phyloP scores from a whole-genome alignment of 2,797 vertebrate genomes.

The Paedocypris micromegethes region DNA sequence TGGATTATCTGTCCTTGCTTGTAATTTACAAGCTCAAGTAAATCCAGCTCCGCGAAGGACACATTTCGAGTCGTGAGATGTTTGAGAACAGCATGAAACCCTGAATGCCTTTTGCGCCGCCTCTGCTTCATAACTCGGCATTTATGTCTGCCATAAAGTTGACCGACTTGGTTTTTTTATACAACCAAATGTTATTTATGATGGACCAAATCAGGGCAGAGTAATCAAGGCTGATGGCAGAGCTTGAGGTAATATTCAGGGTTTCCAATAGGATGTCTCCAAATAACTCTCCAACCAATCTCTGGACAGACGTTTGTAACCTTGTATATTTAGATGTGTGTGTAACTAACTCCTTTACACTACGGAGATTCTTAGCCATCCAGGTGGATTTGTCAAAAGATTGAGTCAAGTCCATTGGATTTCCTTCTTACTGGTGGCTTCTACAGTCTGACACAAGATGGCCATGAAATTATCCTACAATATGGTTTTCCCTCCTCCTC shows the following conservation, averaged over 20 bases:
- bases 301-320: too few species aligned
- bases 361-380: too few species aligned
- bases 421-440: too few species aligned
- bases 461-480: too few species aligned
- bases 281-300: not conserved
- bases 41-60: slow-evolving; percentile 41
- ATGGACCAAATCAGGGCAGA: slow-evolving; percentile 19
- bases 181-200: slow-evolving; percentile 36
- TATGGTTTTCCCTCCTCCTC: too few species aligned
- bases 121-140: slow-evolving; percentile 31
- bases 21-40: slow-evolving; percentile 43
- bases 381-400: too few species aligned
- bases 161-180: slow-evolving; percentile 45
- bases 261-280: not conserved
- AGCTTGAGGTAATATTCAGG: slow-evolving; percentile 1
- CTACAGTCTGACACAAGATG: too few species aligned
- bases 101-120: slow-evolving; percentile 22
- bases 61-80: slow-evolving; percentile 26
- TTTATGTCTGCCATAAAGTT: slow-evolving; percentile 48
- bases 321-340: too few species aligned
- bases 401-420: too few species aligned
- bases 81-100: slow-evolving; percentile 19
- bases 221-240: slow-evolving; percentile 26
- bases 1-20: slow-evolving; percentile 44
- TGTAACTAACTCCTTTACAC: too few species aligned